Base-by-base conservation (phyloP, 2,113 vertebrate genomes). In the Procapra przewalskii region DNA sequence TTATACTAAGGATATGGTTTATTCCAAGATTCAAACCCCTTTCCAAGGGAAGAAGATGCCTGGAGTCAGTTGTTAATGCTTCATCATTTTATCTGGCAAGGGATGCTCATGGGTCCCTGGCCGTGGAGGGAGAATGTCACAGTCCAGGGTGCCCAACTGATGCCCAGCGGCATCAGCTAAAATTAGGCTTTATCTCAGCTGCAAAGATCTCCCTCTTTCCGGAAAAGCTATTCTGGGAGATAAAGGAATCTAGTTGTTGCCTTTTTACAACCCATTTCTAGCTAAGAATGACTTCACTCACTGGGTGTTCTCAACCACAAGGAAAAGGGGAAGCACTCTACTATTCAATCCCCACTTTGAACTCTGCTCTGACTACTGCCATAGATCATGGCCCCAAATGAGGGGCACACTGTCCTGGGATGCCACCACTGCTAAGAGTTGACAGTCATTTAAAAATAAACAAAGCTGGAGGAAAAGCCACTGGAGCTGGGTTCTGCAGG, bases 251-350 rank as follows among this genome's bases (percentile, higher is more conserved):
- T 85, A 45, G 84, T 48, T 88, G 84, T 97, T 96, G 83, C 31
- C 92, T 96, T 98, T 95, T 96, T 92, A 96, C 31, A 88, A 67
- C 54, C 64, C 45, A 75, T 75, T 98, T 97, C 97, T 97, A 60
- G 67, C 59, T 96, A 97, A 93, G 48, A 92, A 57, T 88, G 89
- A 98, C 90, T 95, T 97, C 90, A 95, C 19, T 40, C 91, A 95
- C 15, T 52, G 25, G 62, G 21, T 83, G 29, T 94, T 67, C 43
- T 82, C 55, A 88, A 71, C 50, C 33, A 11, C 81, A 92, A 59
- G 57, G 29, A 67, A 92, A 91, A 92, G 87, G 82, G 80, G 75
- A 98, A 97, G 45, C 7, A 12, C 50, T 59, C 48, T 55, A 7
- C 16, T 11, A n/a, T 16, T 19, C 67, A 97, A 45, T 40, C 36